Base-by-base conservation (phyloP, 2,797 vertebrate species). In the Lindbergichthys nudifrons region DNA sequence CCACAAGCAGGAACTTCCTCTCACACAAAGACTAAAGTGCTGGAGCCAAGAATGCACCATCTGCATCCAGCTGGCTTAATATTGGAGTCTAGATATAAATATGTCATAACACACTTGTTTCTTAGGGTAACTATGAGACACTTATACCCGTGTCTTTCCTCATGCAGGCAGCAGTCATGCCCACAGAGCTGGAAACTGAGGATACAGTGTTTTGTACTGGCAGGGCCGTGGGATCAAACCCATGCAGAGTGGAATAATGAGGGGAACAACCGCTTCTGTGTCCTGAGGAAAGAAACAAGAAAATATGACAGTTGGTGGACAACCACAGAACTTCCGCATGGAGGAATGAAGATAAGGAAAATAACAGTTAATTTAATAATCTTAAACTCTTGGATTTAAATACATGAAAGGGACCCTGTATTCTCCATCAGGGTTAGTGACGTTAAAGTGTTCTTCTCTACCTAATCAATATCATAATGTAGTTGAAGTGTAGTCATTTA, bases 21-120 rank as follows among this genome's bases (percentile, higher is more conserved):
- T 83, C 91, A 92, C 85, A 92, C 89, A 92, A 89, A 92, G 86
- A 93, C 80, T 92, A 93, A 95, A 94, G 93, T 95, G 93, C 91
- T 84, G 71, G 65, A 91, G 86, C 88, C 87, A 65, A 73, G 82
- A 82, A 87, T 82, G 84, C 81, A 81, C 36, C 1, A 43, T 75
- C 67, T 85, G 81, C 85, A 87, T 86, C 67, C 83, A 82, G 79
- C 80, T 85, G 87, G 86, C 79, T 76, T 77, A 65, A 84, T 76
- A 67, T 14, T 60, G 56, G 65, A 82, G 67, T 75, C 60, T 62
- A 62, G 46, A 56, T 80, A 63, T 72, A 57, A 64, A 77, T 16
- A 51, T 70, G 30, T 75, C 46, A 14, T 32, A 80, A 79, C 73
- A 80, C 70, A 36, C 70, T 56, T 60, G 19, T 66, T 64, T 70